A percentile compares a stretch with the other conserved stretches of the same genome.
phyloP scores from a whole-genome alignment of 1,140 invertebrate genomes.

The Diorhabda elongata region DNA sequence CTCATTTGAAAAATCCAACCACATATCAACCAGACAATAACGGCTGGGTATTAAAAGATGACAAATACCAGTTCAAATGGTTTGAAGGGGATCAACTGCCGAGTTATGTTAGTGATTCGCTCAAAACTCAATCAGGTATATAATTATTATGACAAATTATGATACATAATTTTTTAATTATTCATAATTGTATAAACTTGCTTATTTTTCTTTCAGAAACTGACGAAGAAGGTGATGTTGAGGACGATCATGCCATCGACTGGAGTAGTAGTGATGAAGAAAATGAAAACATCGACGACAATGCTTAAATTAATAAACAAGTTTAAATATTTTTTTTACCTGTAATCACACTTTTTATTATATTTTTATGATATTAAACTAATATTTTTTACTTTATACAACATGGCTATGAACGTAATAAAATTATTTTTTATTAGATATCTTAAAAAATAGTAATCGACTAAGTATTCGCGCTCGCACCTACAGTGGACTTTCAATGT shows the following conservation, averaged over 20 bases:
- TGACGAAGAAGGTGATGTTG: constrained; percentile 13
- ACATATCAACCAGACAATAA: too few species aligned
- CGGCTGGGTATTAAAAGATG: too few species aligned
- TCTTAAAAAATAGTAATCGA: constrained; percentile 13
- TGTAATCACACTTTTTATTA: constrained; percentile 5
- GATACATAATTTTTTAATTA: constrained; percentile 5
- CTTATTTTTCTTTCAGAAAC: constrained; percentile 9
- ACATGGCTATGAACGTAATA: constrained; percentile 12
- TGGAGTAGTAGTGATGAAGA: constrained; percentile 14
- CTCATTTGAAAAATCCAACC: too few species aligned
- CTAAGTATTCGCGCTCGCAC: not conserved
- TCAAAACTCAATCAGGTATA: not conserved
- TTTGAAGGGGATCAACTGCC: too few species aligned
- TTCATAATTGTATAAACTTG: not conserved
- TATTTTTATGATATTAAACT: not conserved
- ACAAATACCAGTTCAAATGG: not conserved
- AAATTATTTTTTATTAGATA: constrained; percentile 14
- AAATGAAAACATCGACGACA: constrained; percentile 14
- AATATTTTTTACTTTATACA: constrained; percentile 11
- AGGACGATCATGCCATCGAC: constrained; percentile 12
- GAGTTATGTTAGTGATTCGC: too few species aligned
- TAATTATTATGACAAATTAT: constrained; percentile 11
- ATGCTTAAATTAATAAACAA: constrained; percentile 9
- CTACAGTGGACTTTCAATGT: too few species aligned
- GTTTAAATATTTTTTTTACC: constrained; percentile 5